A percentile compares a stretch with the other conserved stretches of the same genome.
Conservation (phyloP, 2,113 vertebrate genomes). For the Myiagra hebetior region DNA sequence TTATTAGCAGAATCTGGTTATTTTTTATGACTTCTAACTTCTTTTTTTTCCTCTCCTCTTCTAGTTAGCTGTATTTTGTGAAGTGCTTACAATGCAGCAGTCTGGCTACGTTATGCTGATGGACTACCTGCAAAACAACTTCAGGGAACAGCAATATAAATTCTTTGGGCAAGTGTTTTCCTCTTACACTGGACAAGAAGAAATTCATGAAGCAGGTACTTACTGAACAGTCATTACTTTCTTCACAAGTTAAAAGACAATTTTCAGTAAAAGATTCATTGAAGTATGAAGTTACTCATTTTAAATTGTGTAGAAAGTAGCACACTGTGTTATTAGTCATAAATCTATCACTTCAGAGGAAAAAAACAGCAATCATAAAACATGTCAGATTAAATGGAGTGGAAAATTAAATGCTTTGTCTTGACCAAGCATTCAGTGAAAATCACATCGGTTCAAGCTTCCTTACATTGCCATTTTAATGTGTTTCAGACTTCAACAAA, state of each 20-base stretch:
- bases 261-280: conserved; percentile 2
- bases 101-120: conserved; percentile 96
- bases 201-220: conserved; percentile 87
- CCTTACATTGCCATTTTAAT: background rate
- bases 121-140: conserved; percentile 98
- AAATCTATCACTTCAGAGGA: conserved; percentile 7
- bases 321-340: background rate
- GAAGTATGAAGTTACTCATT: background rate
- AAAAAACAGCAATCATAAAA: background rate
- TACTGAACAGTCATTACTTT: background rate
- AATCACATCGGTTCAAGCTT: background rate
- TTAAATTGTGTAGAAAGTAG: background rate
- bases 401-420: conserved; percentile 42
- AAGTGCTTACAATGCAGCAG: conserved; percentile 98
- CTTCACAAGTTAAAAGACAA: background rate
- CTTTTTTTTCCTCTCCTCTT: background rate
- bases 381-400: conserved; percentile 27
- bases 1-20: background rate
- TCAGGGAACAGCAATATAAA: conserved; percentile 86
- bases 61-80: conserved; percentile 92
- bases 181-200: conserved; percentile 93
- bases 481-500: conserved; percentile 1
- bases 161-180: conserved; percentile 94
- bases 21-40: background rate
- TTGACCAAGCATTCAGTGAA: background rate